phyloP scores from a whole-genome alignment of 92 coral and sea anemone species.

The Epizoanthus stellaris region DNA sequence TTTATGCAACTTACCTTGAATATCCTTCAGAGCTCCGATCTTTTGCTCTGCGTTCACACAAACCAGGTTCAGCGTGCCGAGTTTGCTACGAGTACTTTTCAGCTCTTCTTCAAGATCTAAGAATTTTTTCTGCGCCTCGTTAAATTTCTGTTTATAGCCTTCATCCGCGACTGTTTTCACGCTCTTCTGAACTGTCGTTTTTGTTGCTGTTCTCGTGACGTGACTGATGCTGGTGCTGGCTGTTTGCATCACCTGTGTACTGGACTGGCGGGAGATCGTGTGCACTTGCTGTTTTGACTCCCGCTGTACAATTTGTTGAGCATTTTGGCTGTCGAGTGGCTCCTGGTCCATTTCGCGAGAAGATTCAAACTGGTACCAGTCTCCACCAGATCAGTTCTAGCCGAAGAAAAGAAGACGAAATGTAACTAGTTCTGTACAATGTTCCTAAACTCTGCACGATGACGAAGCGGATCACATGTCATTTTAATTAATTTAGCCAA shows the following conservation, averaged over 20 bases:
- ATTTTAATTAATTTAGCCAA: too few relatives aligned
- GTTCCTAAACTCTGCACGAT: too few relatives aligned
- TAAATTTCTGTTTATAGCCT: slow-evolving; percentile 65
- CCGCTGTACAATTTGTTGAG: background rate
- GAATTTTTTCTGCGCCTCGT: slow-evolving; percentile 72
- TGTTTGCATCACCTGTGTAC: slow-evolving; percentile 17
- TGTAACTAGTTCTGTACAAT: too few relatives aligned
- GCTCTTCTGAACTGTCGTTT: background rate
- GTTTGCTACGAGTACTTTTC: slow-evolving; percentile 70
- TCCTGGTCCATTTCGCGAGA: slow-evolving; percentile 6
- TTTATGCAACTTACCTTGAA: background rate
- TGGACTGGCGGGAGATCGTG: background rate
- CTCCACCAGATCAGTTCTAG: background rate
- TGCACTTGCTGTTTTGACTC: slow-evolving; percentile 24
- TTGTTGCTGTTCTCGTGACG: slow-evolving; percentile 6
- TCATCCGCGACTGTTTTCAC: slow-evolving; percentile 18
- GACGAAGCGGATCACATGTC: too few relatives aligned
- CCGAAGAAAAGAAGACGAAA: too few relatives aligned
- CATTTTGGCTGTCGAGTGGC: background rate
- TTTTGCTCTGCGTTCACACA: slow-evolving; percentile 81
- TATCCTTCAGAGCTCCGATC: slow-evolving; percentile 66
- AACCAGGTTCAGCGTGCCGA: slow-evolving; percentile 70
- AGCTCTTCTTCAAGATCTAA: slow-evolving; percentile 78
- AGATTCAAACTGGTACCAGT: background rate
- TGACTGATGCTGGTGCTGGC: background rate